A percentile compares a stretch with the other conserved stretches of the same genome.
phyloP scores from a whole-genome alignment of 2,888 invertebrate species.

The Ormyrus rosae region DNA sequence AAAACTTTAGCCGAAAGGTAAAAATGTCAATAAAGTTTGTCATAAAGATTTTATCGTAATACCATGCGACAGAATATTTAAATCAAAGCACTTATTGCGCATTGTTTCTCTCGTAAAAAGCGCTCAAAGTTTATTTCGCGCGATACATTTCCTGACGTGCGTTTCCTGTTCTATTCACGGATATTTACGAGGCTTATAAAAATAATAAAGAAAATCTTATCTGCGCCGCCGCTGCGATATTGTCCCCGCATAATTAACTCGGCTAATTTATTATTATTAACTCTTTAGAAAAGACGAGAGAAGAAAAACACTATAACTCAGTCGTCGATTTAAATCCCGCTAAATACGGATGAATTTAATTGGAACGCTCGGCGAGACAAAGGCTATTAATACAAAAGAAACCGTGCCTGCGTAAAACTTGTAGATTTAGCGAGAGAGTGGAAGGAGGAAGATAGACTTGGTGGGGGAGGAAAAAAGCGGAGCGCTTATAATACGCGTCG shows the following conservation, averaged over 20 bases:
- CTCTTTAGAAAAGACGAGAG: neutral
- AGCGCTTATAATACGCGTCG: conserved; percentile 56
- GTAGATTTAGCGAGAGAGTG: neutral
- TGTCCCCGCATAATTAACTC: conserved; percentile 8
- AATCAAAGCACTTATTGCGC: no score
- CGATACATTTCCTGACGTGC: conserved; percentile 10
- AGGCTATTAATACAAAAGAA: conserved; percentile 11
- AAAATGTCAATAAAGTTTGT: no score
- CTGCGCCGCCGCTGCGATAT: neutral
- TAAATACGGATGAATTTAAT: conserved; percentile 21
- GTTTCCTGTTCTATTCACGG: conserved; percentile 23
- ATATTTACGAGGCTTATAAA: conserved; percentile 8
- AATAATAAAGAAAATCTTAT: conserved; percentile 7
- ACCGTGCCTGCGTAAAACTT: neutral
- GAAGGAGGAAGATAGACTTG: neutral
- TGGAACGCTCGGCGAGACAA: neutral
- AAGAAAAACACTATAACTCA: conserved; percentile 1
- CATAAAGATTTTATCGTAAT: no score
- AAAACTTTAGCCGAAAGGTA: no score
- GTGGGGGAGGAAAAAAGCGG: conserved; percentile 30
- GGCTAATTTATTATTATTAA: conserved; percentile 18
- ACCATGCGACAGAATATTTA: no score
- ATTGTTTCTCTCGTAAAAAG: neutral
- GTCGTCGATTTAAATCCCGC: neutral
- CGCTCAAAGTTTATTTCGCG: neutral